These are phyloP conservation scores for Clistopyga incitator DNA, from an alignment of 2,888 invertebrate species.

Conservation along the genomic window DNA sequence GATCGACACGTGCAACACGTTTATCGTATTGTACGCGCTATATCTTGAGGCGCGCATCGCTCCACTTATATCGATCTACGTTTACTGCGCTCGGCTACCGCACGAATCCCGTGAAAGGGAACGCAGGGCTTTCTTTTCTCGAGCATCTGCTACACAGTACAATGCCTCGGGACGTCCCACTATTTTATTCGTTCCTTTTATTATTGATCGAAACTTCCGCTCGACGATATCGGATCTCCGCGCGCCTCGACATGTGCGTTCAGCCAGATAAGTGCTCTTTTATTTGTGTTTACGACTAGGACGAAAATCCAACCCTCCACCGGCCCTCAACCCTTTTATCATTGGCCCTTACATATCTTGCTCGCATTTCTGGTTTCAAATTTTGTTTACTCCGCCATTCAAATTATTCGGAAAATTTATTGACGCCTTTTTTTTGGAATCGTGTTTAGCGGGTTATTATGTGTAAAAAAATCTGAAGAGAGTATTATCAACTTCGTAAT, in stretches of 20 bases:
- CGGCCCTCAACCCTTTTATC: constrained; percentile 20
- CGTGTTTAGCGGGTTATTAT: too few relatives aligned
- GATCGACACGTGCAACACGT: constrained; percentile 7
- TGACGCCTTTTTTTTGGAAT: neutral
- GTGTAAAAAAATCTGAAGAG: too few relatives aligned
- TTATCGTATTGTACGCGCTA: constrained; percentile 17
- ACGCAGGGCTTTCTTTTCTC: constrained; percentile 24
- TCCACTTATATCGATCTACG: constrained; percentile 49
- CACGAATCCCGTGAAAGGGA: neutral
- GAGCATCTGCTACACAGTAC: constrained; percentile 51
- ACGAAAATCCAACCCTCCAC: constrained; percentile 6
- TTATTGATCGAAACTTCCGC: constrained; percentile 50
- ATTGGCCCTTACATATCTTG: neutral
- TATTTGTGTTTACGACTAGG: constrained; percentile 36
- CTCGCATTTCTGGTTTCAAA: neutral
- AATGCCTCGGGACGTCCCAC: constrained; percentile 11
- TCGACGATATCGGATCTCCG: constrained; percentile 32
- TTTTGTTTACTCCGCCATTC: neutral
- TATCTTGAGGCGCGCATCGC: constrained; percentile 21
- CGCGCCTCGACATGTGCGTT: neutral
- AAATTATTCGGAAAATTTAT: constrained; percentile 1
- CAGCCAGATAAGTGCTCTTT: constrained; percentile 14
- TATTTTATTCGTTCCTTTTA: constrained; percentile 6
- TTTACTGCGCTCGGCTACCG: neutral
- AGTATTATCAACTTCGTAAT: too few relatives aligned